phyloP scores from a whole-genome alignment of 2,113 vertebrate species.

The Sigmodon hispidus region DNA sequence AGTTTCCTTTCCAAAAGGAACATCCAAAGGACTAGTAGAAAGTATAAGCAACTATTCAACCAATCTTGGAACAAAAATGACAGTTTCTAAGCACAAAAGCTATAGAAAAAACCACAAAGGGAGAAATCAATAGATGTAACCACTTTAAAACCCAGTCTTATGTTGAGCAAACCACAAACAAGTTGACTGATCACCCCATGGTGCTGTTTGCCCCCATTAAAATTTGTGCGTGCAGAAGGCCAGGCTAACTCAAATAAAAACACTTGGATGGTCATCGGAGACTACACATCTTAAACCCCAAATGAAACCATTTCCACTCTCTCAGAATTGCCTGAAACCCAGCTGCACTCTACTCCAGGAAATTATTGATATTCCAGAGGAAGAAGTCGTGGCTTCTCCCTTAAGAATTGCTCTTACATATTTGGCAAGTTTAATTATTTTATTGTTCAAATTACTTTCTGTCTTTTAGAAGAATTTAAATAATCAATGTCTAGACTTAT shows the following conservation, averaged over 20 bases:
- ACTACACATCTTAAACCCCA: neutral
- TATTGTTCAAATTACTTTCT: slow-evolving; percentile 76
- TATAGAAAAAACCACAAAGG: slow-evolving; percentile 30
- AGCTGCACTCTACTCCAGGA: neutral
- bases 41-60: neutral
- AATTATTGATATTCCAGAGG: slow-evolving; percentile 11
- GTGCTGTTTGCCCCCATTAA: slow-evolving; percentile 30
- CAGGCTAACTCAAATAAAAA: neutral
- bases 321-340: neutral
- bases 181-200: neutral
- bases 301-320: neutral
- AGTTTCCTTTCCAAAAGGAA: neutral
- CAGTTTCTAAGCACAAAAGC: slow-evolving; percentile 39
- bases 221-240: neutral
- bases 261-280: neutral
- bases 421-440: slow-evolving; percentile 76
- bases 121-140: slow-evolving; percentile 24
- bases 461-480: slow-evolving; percentile 70
- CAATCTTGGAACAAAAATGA: neutral
- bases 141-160: slow-evolving; percentile 47
- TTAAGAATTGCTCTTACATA: slow-evolving; percentile 70
- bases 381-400: slow-evolving; percentile 49
- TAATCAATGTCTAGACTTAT: slow-evolving; percentile 75
- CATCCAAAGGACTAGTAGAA: neutral
- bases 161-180: neutral